A percentile compares a stretch with the other conserved stretches of the same genome.
These are phyloP conservation scores for Nymphicus hollandicus DNA, from an alignment of 2,113 vertebrate species.

Conservation along the genomic window DNA sequence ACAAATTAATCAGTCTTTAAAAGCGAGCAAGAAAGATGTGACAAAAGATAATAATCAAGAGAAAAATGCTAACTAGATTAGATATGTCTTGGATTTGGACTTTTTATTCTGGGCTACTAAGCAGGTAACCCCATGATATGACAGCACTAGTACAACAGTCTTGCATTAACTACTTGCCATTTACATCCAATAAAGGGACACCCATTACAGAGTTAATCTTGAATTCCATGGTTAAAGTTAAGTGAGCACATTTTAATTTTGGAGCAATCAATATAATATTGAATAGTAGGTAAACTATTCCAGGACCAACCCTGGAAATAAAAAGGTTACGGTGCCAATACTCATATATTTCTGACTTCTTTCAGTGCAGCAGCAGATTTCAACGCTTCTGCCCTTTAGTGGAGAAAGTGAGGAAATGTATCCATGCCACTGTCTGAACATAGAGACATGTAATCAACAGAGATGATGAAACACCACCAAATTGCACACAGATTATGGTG, in stretches of 20 bases:
- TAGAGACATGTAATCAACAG: not conserved
- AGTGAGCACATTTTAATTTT: not conserved
- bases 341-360: not conserved
- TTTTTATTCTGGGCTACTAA: not conserved
- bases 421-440: not conserved
- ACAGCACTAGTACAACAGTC: not conserved
- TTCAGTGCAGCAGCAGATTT: not conserved
- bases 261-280: not conserved
- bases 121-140: rapidly evolving
- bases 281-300: not conserved
- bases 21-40: not conserved
- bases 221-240: not conserved
- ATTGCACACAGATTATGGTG: not conserved
- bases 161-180: not conserved
- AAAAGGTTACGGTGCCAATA: not conserved
- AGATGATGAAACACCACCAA: not conserved
- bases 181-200: not conserved
- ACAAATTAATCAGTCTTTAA: not conserved
- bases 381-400: not conserved
- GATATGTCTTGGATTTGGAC: not conserved
- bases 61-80: not conserved
- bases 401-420: not conserved
- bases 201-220: not conserved
- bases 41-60: not conserved
- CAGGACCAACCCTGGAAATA: not conserved